Evolutionary conservation across 2,888 invertebrate genomes (phyloP).

Genomic region (Lymantria dispar): DNA sequence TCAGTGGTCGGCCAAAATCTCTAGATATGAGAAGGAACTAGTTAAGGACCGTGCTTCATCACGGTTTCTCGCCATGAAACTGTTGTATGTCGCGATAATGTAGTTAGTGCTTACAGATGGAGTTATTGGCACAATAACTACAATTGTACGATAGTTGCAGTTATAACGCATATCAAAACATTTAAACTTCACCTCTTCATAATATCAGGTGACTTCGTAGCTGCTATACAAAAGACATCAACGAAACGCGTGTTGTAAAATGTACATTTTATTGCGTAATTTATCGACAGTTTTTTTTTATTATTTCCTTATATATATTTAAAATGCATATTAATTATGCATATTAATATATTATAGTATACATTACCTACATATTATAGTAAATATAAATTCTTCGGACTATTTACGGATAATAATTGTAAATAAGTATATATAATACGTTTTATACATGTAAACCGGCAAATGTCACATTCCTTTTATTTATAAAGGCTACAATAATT

Average conservation of each 20-base stretch:
- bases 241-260: background rate
- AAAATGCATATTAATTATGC: background rate
- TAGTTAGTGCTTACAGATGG: too few relatives aligned
- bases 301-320: background rate
- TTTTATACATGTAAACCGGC: conserved; percentile 19
- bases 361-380: background rate
- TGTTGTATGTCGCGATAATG: too few relatives aligned
- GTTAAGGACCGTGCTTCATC: too few relatives aligned
- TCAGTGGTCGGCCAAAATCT: too few relatives aligned
- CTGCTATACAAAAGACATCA: conserved; percentile 8
- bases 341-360: background rate
- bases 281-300: background rate
- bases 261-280: background rate
- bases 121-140: too few relatives aligned
- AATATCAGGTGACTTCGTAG: background rate
- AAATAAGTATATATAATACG: background rate
- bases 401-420: background rate
- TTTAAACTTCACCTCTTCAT: too few relatives aligned
- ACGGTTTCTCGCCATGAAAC: too few relatives aligned
- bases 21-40: too few relatives aligned
- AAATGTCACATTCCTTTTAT: conserved; percentile 29
- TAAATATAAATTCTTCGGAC: too few relatives aligned
- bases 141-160: too few relatives aligned
- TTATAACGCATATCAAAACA: too few relatives aligned
- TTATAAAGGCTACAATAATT: conserved; percentile 13